Evolutionary conservation across 2,113 vertebrate species (phyloP).

Genomic region (Xiphophorus hellerii): DNA sequence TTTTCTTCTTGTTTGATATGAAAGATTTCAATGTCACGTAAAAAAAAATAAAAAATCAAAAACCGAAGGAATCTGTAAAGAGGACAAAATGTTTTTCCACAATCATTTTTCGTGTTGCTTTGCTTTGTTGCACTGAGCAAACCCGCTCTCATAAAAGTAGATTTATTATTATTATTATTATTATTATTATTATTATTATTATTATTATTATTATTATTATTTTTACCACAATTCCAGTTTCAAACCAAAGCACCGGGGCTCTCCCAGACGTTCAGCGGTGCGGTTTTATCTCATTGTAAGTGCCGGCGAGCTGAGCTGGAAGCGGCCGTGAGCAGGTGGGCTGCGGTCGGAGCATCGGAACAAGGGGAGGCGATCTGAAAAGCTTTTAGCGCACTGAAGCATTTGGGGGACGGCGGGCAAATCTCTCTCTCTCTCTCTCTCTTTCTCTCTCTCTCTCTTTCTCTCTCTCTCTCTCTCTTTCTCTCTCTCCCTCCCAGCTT

Average conservation of each 20-base stretch:
- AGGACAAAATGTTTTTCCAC: no score
- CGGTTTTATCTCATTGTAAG: neutral
- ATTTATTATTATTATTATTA: neutral
- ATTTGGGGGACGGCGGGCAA: slow-evolving; percentile 55
- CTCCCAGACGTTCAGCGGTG: neutral
- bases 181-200: neutral
- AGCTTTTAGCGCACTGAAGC: slow-evolving; percentile 70
- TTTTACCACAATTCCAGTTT: neutral
- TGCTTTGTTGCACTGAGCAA: no score
- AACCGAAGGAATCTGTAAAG: no score
- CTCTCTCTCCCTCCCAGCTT: slow-evolving; percentile 51
- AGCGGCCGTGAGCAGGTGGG: slow-evolving; percentile 63
- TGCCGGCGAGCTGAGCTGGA: slow-evolving; percentile 27
- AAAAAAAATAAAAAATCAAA: no score
- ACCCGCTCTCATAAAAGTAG: neutral
- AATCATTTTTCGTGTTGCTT: neutral
- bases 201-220: no score
- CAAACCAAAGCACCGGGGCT: neutral
- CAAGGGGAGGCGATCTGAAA: slow-evolving; percentile 23
- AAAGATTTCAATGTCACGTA: no score
- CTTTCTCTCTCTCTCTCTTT: no score
- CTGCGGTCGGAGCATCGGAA: slow-evolving; percentile 27
- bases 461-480: slow-evolving; percentile 44
- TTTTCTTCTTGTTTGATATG: no score
- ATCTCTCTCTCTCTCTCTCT: slow-evolving; percentile 46